phyloP scores from a whole-genome alignment of 2,888 invertebrate species.

The Lamproptera curius region DNA sequence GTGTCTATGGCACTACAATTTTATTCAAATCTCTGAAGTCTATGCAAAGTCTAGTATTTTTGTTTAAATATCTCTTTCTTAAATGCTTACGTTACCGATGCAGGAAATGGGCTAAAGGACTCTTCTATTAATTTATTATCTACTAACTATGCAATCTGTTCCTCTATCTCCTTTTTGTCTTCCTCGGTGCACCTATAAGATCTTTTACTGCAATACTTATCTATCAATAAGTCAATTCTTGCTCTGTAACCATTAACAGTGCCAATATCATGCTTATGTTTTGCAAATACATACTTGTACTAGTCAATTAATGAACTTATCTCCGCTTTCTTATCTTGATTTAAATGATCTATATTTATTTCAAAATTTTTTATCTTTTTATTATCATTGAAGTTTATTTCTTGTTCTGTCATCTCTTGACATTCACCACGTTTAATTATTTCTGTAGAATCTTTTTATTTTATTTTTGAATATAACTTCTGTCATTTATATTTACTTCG shows the following conservation, averaged over 20 bases:
- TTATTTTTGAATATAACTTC: neutral
- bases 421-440: constrained; percentile 15
- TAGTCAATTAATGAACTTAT: no score
- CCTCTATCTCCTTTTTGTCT: constrained; percentile 23
- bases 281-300: constrained; percentile 15
- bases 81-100: constrained; percentile 24
- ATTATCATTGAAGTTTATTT: constrained; percentile 2
- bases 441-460: constrained; percentile 9
- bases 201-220: constrained; percentile 22
- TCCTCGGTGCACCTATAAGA: constrained; percentile 21
- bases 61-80: constrained; percentile 35
- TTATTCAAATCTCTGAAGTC: no score
- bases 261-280: constrained; percentile 21
- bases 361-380: constrained; percentile 16
- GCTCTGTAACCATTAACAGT: constrained; percentile 19
- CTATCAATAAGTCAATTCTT: constrained; percentile 16
- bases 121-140: constrained; percentile 25
- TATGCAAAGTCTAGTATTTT: no score
- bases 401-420: no score
- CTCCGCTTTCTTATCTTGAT: no score
- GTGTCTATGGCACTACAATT: no score
- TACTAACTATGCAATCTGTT: constrained; percentile 19
- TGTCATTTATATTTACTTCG: neutral
- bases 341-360: constrained; percentile 22
- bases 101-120: constrained; percentile 31